These are phyloP conservation scores for Apis laboriosa DNA, from an alignment of 1,140 invertebrate species.

Conservation along the genomic window DNA sequence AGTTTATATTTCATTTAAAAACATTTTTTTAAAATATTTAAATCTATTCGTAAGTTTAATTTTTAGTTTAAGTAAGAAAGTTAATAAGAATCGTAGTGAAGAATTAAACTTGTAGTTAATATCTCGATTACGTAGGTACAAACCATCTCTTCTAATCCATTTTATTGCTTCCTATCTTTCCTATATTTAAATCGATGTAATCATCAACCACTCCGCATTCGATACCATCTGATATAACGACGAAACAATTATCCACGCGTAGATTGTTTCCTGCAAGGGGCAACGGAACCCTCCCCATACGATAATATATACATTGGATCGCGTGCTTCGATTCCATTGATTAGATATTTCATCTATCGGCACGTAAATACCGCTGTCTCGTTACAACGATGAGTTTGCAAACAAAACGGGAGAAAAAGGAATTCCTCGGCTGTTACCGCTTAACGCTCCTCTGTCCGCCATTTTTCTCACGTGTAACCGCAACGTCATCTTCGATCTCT, in stretches of 20 bases:
- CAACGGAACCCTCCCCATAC: constrained; percentile 14
- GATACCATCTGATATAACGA: too few relatives aligned
- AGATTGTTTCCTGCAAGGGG: background rate
- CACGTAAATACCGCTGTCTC: constrained; percentile 34
- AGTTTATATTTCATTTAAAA: background rate
- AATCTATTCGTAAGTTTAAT: too few relatives aligned
- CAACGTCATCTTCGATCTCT: constrained; percentile 53
- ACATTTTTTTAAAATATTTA: too few relatives aligned
- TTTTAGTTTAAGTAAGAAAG: too few relatives aligned
- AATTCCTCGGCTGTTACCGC: constrained; percentile 35
- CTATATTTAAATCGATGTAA: background rate
- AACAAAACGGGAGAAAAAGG: background rate
- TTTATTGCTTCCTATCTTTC: background rate
- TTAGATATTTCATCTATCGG: constrained; percentile 22
- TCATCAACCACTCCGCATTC: background rate
- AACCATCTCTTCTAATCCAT: too few relatives aligned
- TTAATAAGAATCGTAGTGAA: background rate
- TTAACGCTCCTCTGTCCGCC: constrained; percentile 27
- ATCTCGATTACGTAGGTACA: too few relatives aligned
- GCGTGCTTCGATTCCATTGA: constrained; percentile 21
- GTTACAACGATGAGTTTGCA: constrained; percentile 56
- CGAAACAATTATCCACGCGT: background rate
- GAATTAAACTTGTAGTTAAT: too few relatives aligned
- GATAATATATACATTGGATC: constrained; percentile 13
- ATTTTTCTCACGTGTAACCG: constrained; percentile 28